These are phyloP conservation scores for Trisateles emortualis DNA, from an alignment of 2,888 invertebrate species.

Conservation along the genomic window DNA sequence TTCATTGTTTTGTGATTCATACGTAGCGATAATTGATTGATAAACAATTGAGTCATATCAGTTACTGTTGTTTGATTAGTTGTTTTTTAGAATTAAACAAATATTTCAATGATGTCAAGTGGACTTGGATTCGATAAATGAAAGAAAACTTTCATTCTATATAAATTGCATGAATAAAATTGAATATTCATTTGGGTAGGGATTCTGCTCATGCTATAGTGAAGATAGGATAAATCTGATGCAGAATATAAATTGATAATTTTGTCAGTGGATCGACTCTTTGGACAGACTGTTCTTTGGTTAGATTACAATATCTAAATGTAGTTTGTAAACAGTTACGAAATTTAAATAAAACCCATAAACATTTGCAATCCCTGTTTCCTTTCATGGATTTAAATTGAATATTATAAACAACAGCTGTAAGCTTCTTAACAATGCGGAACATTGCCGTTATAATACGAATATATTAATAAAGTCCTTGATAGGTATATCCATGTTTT, in stretches of 20 bases:
- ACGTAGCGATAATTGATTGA: not conserved
- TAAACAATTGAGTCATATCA: not conserved
- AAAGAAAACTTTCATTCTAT: not conserved
- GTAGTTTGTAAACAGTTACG: not conserved
- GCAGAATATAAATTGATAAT: not conserved
- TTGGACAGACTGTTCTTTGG: no score
- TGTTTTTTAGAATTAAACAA: not conserved
- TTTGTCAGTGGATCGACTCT: no score
- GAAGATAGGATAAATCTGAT: not conserved
- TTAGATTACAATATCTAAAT: no score
- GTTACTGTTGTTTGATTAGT: not conserved
- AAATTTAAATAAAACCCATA: not conserved
- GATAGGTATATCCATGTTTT: not conserved
- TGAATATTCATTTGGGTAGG: conserved; percentile 1
- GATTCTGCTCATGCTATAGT: no score
- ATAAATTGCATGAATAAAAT: not conserved
- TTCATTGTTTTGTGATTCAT: not conserved
- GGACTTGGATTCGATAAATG: not conserved
- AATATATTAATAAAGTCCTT: conserved; percentile 5
- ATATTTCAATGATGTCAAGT: not conserved
- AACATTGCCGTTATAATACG: conserved; percentile 1
- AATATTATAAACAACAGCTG: conserved; percentile 13
- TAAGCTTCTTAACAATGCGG: conserved; percentile 35
- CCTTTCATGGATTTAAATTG: conserved; percentile 10
- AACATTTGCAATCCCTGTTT: not conserved